Evolutionary conservation across 2,888 invertebrate genomes (phyloP).

Genomic region (Drosophila longiperda): DNA sequence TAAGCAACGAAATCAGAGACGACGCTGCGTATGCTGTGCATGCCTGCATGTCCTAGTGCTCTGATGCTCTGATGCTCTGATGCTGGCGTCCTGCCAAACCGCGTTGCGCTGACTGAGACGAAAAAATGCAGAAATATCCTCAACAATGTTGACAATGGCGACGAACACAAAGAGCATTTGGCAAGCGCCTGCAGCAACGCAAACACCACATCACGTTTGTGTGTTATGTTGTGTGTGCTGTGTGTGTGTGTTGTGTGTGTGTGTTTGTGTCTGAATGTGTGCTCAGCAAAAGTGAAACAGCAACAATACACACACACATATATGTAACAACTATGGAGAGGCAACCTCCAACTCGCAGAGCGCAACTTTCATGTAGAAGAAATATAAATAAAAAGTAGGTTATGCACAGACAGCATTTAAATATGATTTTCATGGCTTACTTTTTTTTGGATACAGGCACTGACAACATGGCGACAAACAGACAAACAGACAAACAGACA

Average conservation of each 20-base stretch:
- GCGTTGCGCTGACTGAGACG: conserved; percentile 79
- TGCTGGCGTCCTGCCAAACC: conserved; percentile 65
- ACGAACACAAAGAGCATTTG: conserved; percentile 79
- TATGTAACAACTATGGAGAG: conserved; percentile 14
- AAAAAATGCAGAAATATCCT: conserved; percentile 74
- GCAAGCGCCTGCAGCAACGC: conserved; percentile 77
- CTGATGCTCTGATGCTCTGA: neutral
- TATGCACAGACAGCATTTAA: conserved; percentile 77
- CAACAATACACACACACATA: conserved; percentile 53
- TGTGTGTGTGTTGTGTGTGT: conserved; percentile 26
- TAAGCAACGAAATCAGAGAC: conserved; percentile 69
- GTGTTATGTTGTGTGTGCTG: conserved; percentile 24
- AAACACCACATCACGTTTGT: conserved; percentile 40
- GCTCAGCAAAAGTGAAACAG: conserved; percentile 78
- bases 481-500: neutral
- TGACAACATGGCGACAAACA: conserved; percentile 22
- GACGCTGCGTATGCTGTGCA: conserved; percentile 25
- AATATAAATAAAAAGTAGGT: conserved; percentile 68
- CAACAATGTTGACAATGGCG: conserved; percentile 76
- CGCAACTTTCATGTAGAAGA: conserved; percentile 37
- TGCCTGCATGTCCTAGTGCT: conserved; percentile 26
- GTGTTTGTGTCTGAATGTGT: conserved; percentile 28
- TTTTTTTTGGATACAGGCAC: conserved; percentile 44
- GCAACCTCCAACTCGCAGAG: conserved; percentile 21
- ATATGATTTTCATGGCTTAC: conserved; percentile 78